Evolutionary conservation across 2,888 invertebrate species (phyloP).

Genomic region (Dicranocentrus wangi): DNA sequence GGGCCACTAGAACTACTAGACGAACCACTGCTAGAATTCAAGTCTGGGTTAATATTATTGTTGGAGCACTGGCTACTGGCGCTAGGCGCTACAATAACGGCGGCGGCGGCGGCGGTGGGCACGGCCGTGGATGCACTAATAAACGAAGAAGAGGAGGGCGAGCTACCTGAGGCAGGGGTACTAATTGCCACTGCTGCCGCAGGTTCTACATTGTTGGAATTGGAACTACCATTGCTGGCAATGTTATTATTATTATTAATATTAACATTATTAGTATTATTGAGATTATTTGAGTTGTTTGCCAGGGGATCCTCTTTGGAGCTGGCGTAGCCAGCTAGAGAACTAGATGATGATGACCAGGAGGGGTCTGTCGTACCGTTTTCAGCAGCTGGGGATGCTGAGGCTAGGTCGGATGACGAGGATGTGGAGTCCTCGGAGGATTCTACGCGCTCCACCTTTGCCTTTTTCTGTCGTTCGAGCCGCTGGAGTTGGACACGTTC

Average conservation of each 20-base stretch:
- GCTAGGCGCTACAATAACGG: conserved; percentile 33
- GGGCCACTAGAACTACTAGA: conserved; percentile 34
- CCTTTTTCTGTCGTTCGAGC: conserved; percentile 68
- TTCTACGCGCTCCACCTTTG: conserved; percentile 70
- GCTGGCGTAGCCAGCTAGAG: conserved; percentile 67
- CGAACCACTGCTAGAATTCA: not conserved
- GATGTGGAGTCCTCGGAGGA: conserved; percentile 72
- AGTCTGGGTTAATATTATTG: conserved; percentile 4
- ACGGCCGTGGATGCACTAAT: conserved; percentile 23
- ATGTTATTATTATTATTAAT: not conserved
- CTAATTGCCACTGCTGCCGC: not conserved
- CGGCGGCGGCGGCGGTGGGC: not conserved
- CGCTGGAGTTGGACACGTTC: conserved; percentile 68
- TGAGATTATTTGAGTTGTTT: not conserved
- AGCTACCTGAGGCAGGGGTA: not conserved
- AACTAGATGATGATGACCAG: conserved; percentile 71
- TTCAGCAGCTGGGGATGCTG: conserved; percentile 71
- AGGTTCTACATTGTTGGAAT: conserved; percentile 15
- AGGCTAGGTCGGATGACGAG: conserved; percentile 69
- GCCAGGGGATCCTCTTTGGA: conserved; percentile 59
- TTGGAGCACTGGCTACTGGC: conserved; percentile 36
- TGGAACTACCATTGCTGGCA: not conserved
- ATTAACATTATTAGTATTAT: not conserved
- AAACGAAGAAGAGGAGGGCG: conserved; percentile 10
- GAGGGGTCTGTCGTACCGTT: conserved; percentile 71